These are phyloP conservation scores for Siphonodentalium dalli DNA, from an alignment of 2,888 invertebrate species.

Conservation along the genomic window DNA sequence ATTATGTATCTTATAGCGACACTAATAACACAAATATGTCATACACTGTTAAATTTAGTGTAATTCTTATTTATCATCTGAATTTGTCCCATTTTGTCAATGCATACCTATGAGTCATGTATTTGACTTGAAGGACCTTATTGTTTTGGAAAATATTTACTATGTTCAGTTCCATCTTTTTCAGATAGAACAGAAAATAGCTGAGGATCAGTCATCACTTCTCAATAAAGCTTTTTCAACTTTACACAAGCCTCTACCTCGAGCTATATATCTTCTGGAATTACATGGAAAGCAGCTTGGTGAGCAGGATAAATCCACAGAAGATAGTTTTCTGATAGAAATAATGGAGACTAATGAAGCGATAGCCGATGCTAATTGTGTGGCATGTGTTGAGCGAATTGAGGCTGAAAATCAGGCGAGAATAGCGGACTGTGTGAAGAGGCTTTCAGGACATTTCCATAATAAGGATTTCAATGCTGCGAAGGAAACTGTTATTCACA, in stretches of 20 bases:
- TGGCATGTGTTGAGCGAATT: conserved; percentile 60
- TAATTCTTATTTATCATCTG: too few species aligned
- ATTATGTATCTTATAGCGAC: too few species aligned
- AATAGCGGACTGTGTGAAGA: conserved; percentile 56
- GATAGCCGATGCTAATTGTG: conserved; percentile 72
- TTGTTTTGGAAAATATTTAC: not conserved
- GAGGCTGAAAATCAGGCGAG: conserved; percentile 40
- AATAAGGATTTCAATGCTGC: conserved; percentile 73
- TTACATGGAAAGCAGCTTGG: conserved; percentile 74
- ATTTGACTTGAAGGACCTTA: too few species aligned
- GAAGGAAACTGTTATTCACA: conserved; percentile 73
- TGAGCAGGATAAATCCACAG: conserved; percentile 72
- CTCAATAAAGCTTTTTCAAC: conserved; percentile 90
- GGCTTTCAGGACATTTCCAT: conserved; percentile 74
- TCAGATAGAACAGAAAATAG: conserved; percentile 79
- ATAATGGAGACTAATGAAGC: conserved; percentile 92
- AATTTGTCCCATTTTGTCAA: too few species aligned
- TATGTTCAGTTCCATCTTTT: conserved; percentile 41
- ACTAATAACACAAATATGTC: too few species aligned
- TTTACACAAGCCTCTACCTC: conserved; percentile 76
- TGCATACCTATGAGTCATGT: too few species aligned
- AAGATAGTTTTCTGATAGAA: conserved; percentile 77
- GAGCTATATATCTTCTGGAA: conserved; percentile 83
- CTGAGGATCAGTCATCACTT: conserved; percentile 83
- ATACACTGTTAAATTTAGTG: too few species aligned